Percentiles rank a stretch among this genome's conserved stretches.
Conservation (phyloP, 2,797 vertebrate species). For the Propithecus deckenii region DNA sequence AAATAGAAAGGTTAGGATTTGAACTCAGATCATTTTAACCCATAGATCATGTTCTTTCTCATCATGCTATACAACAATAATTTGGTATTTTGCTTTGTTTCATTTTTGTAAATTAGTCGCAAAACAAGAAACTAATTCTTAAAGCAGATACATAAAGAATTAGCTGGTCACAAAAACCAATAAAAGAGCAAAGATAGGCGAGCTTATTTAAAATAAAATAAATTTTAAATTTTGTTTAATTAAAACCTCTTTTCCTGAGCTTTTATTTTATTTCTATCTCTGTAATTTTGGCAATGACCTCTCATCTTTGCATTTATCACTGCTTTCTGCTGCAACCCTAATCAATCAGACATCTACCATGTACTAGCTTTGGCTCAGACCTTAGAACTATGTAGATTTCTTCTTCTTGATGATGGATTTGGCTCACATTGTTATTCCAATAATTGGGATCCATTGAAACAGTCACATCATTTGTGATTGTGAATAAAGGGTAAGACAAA, state of each 20-base stretch:
- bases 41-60: background rate
- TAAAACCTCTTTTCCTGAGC: background rate
- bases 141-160: background rate
- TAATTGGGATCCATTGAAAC: background rate
- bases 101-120: background rate
- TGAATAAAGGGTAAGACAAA: background rate
- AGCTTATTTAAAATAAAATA: background rate
- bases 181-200: background rate
- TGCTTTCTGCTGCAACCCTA: background rate
- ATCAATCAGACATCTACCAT: background rate
- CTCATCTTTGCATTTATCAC: background rate
- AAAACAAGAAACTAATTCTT: slow-evolving; percentile 25
- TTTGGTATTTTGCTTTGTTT: background rate
- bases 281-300: background rate
- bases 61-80: background rate
- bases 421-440: background rate
- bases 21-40: background rate
- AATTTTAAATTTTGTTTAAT: background rate
- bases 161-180: background rate
- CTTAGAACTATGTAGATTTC: background rate
- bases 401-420: background rate
- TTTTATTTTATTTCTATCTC: background rate
- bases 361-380: background rate
- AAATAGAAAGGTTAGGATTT: background rate
- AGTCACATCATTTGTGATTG: background rate